A percentile compares a stretch with the other conserved stretches of the same genome.
Evolutionary conservation across 2,888 invertebrate genomes (phyloP).

Genomic region (Homarus gammarus): DNA sequence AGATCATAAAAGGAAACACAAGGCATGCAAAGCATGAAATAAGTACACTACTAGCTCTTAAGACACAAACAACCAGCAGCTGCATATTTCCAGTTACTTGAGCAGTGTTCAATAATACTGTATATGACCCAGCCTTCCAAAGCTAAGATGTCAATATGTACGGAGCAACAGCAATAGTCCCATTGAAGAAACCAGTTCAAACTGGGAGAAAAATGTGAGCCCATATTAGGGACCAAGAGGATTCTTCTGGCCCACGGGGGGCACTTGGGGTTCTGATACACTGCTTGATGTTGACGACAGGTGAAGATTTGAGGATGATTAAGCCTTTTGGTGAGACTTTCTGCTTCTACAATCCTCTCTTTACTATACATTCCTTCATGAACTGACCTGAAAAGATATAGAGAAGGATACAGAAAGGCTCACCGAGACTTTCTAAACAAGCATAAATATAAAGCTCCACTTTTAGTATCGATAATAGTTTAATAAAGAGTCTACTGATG

Average conservation of each 20-base stretch:
- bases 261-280: slow-evolving; percentile 28
- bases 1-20: slow-evolving; percentile 46
- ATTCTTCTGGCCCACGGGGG: slow-evolving; percentile 32
- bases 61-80: not conserved
- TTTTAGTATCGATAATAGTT: slow-evolving; percentile 14
- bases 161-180: not conserved
- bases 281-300: slow-evolving; percentile 45
- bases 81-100: slow-evolving; percentile 28
- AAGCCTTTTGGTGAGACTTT: slow-evolving; percentile 59
- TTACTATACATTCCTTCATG: slow-evolving; percentile 60
- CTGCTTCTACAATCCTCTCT: slow-evolving; percentile 62
- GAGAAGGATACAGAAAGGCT: slow-evolving; percentile 68
- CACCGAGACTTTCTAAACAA: slow-evolving; percentile 39
- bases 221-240: not conserved
- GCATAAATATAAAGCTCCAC: slow-evolving; percentile 18
- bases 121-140: not conserved
- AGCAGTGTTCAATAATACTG: slow-evolving; percentile 28
- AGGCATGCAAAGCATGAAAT: slow-evolving; percentile 61
- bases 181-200: not conserved
- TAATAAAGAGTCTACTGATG: not conserved
- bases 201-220: not conserved
- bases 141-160: not conserved
- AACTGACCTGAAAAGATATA: slow-evolving; percentile 72
- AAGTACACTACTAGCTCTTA: not conserved
- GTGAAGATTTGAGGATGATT: slow-evolving; percentile 39